phyloP scores from a whole-genome alignment of 30 jellyfish, hydroid and myxozoan species.

The Aurelia coerulea region DNA sequence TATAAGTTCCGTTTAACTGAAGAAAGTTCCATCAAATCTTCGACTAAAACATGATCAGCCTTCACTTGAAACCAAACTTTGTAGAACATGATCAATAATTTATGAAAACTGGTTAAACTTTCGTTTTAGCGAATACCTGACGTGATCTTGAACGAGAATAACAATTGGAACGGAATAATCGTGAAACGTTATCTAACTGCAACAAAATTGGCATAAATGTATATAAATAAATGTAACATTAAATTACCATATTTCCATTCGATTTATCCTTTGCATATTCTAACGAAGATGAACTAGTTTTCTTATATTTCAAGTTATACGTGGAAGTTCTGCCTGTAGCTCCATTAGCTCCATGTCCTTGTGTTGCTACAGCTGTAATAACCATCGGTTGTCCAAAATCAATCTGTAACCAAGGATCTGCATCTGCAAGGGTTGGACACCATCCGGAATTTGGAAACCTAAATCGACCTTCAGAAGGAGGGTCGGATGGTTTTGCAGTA shows the following conservation, averaged over 20 bases:
- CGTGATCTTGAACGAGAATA: too few species aligned
- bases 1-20: too few species aligned
- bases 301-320: conserved; percentile 34
- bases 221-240: too few species aligned
- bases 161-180: too few species aligned
- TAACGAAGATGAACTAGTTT: conserved; percentile 1
- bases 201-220: too few species aligned
- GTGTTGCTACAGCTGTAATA: conserved; percentile 44
- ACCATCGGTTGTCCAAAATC: conserved; percentile 55
- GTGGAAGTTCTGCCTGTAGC: background rate
- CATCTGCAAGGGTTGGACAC: conserved; percentile 37
- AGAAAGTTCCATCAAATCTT: too few species aligned
- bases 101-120: too few species aligned
- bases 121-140: too few species aligned
- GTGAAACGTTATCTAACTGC: too few species aligned
- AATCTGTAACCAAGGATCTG: conserved; percentile 45
- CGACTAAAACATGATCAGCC: too few species aligned
- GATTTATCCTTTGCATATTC: conserved; percentile 20
- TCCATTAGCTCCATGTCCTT: conserved; percentile 11
- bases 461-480: conserved; percentile 33
- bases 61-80: too few species aligned
- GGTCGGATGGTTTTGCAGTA: background rate
- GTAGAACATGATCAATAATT: too few species aligned
- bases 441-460: conserved; percentile 19
- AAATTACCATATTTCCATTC: conserved; percentile 22